These are phyloP conservation scores for Dromius quadrimaculatus DNA, from an alignment of 2,888 invertebrate species.

Conservation along the genomic window DNA sequence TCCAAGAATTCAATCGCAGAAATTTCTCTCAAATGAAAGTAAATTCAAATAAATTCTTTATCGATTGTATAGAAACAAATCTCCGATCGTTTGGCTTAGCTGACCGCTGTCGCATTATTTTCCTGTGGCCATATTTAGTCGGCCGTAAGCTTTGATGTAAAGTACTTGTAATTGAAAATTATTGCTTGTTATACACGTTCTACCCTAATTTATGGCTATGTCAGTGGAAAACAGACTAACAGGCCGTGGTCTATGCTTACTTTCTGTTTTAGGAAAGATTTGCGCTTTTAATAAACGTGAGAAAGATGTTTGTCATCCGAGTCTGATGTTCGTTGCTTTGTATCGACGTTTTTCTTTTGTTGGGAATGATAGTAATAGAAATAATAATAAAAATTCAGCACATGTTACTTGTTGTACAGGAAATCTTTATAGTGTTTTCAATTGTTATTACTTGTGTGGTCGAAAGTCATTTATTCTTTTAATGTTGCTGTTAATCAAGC, in stretches of 20 bases:
- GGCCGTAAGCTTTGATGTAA: conserved; percentile 39
- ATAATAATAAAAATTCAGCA: conserved; percentile 34
- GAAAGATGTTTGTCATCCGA: conserved; percentile 25
- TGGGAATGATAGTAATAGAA: conserved; percentile 10
- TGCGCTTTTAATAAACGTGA: conserved; percentile 36
- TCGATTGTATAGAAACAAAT: conserved; percentile 14
- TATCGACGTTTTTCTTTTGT: neutral
- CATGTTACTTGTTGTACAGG: conserved; percentile 4
- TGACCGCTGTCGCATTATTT: conserved; percentile 45
- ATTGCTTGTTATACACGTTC: conserved; percentile 39
- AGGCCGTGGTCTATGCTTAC: conserved; percentile 28
- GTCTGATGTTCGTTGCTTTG: neutral
- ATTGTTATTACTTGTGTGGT: conserved; percentile 11
- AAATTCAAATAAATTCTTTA: conserved; percentile 16
- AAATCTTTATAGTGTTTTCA: neutral
- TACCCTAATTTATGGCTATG: conserved; percentile 26
- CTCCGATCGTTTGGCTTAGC: conserved; percentile 13
- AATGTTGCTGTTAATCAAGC: too few species aligned
- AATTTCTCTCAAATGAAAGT: conserved; percentile 29
- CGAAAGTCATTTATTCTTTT: conserved; percentile 2
- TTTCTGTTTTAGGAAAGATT: conserved; percentile 24
- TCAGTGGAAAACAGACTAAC: neutral
- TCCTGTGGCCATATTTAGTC: conserved; percentile 35
- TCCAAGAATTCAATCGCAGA: too few species aligned
- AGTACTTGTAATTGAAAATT: conserved; percentile 47